phyloP scores from a whole-genome alignment of 2,113 vertebrate species.

The Leptosomus discolor region DNA sequence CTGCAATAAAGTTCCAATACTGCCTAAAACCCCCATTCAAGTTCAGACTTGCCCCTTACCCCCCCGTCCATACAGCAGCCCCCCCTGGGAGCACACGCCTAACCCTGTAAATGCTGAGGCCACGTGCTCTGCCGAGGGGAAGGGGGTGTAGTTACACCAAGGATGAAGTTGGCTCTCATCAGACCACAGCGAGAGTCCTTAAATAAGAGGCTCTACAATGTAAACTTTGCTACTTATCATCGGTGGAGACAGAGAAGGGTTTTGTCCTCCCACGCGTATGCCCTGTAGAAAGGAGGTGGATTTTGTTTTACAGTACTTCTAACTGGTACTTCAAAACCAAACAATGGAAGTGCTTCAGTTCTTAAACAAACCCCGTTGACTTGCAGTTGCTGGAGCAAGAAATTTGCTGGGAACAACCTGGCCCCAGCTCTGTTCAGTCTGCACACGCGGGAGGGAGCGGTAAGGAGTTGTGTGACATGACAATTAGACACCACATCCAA shows the following conservation, averaged over 20 bases:
- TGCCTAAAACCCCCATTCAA: slow-evolving; percentile 45
- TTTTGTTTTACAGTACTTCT: neutral
- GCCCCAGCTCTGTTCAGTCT: neutral
- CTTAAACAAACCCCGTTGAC: neutral
- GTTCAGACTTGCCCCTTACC: neutral
- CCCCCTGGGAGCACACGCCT: neutral
- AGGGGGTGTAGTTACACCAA: neutral
- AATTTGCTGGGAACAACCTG: neutral
- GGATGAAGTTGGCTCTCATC: neutral
- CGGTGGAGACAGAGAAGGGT: neutral
- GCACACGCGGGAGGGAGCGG: accelerated
- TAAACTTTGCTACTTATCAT: neutral
- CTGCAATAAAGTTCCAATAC: slow-evolving; percentile 59
- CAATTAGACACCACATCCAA: neutral
- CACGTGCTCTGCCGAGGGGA: neutral
- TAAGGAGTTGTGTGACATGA: neutral
- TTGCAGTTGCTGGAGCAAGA: neutral
- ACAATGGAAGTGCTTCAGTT: neutral
- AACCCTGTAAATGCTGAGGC: neutral
- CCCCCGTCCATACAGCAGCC: neutral
- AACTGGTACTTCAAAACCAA: neutral
- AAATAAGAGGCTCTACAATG: neutral
- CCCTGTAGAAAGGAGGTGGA: neutral
- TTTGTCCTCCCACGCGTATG: neutral
- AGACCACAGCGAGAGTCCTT: neutral